Percentiles rank a stretch among this genome's conserved stretches.
These are phyloP conservation scores for Toxostoma redivivum DNA, from an alignment of 2,113 vertebrate species.

Conservation along the genomic window DNA sequence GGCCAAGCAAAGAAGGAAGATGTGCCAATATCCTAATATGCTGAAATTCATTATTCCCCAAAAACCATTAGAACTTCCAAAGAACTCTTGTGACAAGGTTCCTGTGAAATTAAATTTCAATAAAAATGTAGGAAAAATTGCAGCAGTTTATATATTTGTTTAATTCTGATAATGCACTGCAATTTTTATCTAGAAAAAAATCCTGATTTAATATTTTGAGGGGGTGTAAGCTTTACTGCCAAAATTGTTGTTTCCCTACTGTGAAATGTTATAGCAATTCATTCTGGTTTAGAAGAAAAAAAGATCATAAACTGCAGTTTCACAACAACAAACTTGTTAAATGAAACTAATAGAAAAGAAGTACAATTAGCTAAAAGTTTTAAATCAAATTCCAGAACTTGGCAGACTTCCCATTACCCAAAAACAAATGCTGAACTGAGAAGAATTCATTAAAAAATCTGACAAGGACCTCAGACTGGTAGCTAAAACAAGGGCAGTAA, in stretches of 20 bases:
- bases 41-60: not conserved
- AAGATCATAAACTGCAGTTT: constrained; percentile 2
- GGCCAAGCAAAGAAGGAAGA: not conserved
- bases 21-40: not conserved
- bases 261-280: not conserved
- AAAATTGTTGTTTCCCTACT: not conserved
- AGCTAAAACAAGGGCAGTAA: not conserved
- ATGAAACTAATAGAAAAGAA: constrained; percentile 22
- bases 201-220: not conserved
- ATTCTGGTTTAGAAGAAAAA: constrained; percentile 3
- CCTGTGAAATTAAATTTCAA: not conserved
- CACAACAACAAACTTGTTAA: constrained; percentile 3
- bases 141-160: not conserved
- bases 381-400: constrained; percentile 24
- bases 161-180: not conserved
- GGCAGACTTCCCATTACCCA: not conserved
- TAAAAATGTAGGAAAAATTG: not conserved
- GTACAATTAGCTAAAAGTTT: constrained; percentile 45
- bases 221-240: not conserved
- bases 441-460: not conserved
- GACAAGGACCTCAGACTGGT: not conserved
- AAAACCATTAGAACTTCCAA: not conserved
- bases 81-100: not conserved
- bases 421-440: not conserved
- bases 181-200: not conserved